phyloP scores from a whole-genome alignment of 2,888 invertebrate genomes.

The Teleiodes luculella region DNA sequence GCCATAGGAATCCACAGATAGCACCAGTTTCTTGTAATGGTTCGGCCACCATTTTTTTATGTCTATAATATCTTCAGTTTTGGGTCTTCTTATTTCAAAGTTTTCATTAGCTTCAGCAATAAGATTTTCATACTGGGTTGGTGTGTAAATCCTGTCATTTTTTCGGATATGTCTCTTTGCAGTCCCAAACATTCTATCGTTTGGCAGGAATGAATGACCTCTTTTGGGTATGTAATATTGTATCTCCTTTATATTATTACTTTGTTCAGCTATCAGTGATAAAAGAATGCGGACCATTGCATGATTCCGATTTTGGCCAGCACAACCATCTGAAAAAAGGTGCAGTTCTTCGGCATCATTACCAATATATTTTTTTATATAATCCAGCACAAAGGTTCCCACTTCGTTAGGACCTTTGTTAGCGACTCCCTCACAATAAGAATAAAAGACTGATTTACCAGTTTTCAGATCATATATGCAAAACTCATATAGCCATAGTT shows the following conservation, averaged over 20 bases:
- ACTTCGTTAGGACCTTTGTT: slow-evolving; percentile 19
- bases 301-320: too few relatives aligned
- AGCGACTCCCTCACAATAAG: slow-evolving; percentile 18
- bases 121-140: too few relatives aligned
- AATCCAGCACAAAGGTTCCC: slow-evolving; percentile 10
- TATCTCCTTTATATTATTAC: too few relatives aligned
- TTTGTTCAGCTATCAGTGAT: too few relatives aligned
- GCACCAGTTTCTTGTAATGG: neutral
- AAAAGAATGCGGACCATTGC: too few relatives aligned
- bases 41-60: slow-evolving; percentile 10
- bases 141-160: too few relatives aligned
- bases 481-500: slow-evolving; percentile 17
- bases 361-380: slow-evolving; percentile 13
- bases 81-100: slow-evolving; percentile 6
- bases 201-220: too few relatives aligned
- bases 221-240: too few relatives aligned
- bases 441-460: slow-evolving; percentile 15
- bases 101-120: slow-evolving; percentile 12
- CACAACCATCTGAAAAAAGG: too few relatives aligned
- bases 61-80: slow-evolving; percentile 14
- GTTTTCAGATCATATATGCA: slow-evolving; percentile 17
- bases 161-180: neutral
- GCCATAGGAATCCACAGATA: slow-evolving; percentile 11
- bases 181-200: too few relatives aligned
- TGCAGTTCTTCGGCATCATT: neutral